Conservation (phyloP, 2,888 invertebrate genomes). For the Resseliella maxima region DNA sequence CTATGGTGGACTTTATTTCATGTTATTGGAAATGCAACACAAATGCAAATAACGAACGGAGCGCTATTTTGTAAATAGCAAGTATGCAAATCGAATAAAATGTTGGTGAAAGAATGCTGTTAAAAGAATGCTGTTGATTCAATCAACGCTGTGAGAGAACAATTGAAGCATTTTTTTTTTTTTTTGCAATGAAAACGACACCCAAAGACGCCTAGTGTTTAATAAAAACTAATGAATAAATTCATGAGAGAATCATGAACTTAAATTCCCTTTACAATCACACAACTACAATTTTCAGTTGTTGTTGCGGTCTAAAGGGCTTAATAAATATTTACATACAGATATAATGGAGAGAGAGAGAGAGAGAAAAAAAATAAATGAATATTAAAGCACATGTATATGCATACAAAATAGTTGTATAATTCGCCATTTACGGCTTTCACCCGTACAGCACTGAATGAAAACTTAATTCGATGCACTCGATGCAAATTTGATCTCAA, state of each 20-base stretch:
- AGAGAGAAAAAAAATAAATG: neutral
- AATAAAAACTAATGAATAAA: neutral
- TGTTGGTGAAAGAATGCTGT: neutral
- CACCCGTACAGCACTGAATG: neutral
- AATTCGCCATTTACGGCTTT: neutral
- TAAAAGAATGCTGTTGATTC: neutral
- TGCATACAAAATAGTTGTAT: neutral
- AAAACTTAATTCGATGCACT: slow-evolving; percentile 27
- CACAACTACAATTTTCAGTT: neutral
- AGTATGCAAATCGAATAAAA: neutral
- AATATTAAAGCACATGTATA: neutral
- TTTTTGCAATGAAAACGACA: neutral
- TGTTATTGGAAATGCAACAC: neutral
- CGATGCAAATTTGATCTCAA: slow-evolving; percentile 36
- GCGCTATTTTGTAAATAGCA: neutral
- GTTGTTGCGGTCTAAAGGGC: neutral
- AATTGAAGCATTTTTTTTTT: neutral
- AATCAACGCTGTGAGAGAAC: neutral
- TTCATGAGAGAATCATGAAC: neutral
- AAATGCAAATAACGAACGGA: neutral
- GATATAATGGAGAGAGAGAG: too few species aligned
- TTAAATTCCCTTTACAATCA: neutral
- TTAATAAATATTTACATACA: neutral
- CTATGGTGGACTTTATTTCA: too few species aligned
- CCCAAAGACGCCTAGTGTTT: neutral